These are phyloP conservation scores for Drosophila sechellia DNA, from an alignment of 1,140 invertebrate species.

Conservation along the genomic window DNA sequence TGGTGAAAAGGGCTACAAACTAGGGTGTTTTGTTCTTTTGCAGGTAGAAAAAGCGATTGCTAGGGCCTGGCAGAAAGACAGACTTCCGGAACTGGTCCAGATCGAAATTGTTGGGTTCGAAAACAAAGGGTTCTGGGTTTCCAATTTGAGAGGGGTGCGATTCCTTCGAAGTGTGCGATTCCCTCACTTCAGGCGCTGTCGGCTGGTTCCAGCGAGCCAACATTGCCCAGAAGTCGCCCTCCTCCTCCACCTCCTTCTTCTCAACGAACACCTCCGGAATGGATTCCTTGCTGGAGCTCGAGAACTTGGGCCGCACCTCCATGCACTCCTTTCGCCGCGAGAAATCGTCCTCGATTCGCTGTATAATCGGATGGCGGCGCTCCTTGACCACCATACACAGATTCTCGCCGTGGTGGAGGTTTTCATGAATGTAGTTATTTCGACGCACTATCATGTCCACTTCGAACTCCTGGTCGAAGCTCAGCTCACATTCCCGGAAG, in stretches of 20 bases:
- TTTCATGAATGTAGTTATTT: conserved; percentile 43
- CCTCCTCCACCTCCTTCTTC: conserved; percentile 29
- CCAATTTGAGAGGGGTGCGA: background rate
- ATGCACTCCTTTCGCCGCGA: background rate
- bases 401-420: conserved; percentile 24
- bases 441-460: conserved; percentile 62
- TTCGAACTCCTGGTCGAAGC: conserved; percentile 53
- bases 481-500: conserved; percentile 57
- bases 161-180: background rate
- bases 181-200: background rate
- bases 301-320: background rate
- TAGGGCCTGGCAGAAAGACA: conserved; percentile 54
- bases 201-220: conserved; percentile 8
- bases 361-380: conserved; percentile 42
- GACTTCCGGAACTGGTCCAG: conserved; percentile 48
- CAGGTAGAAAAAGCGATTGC: conserved; percentile 65
- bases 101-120: conserved; percentile 53
- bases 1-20: background rate
- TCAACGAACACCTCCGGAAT: conserved; percentile 2
- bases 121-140: conserved; percentile 15
- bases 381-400: conserved; percentile 13
- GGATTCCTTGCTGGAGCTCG: background rate
- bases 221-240: conserved; percentile 57
- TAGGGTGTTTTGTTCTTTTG: conserved; percentile 27
- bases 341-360: conserved; percentile 6